Evolutionary conservation across 2,888 invertebrate species (phyloP), one percentile per base, ranked within the genome.

Genomic region (Clivina fossor): DNA sequence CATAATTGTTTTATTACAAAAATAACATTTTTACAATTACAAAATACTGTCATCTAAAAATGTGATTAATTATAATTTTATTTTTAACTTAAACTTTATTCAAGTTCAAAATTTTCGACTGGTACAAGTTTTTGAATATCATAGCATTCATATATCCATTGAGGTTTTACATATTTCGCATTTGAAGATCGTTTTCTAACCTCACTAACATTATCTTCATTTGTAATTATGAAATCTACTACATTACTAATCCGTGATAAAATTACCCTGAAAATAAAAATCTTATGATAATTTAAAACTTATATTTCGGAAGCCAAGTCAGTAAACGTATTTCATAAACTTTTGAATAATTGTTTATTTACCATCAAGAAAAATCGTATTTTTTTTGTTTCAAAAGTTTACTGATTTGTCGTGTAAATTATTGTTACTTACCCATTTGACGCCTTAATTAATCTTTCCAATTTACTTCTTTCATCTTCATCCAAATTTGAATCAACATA

Each of bases 61-160:
- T 15, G 2, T 3, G 8, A 35, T 11, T 11, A 16, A 16, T 16
- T 15, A 11, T 16, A 4, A 37, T 15, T 2, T 37, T 15, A 11
- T n/a, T 19, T 16, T 7, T 26, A 7, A 26, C 7, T 26, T 9
- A 7, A 5, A 26, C 8, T 26, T 7, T 8, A 38, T 16, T 18
- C 8, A 18, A 49, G 19, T 37, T 24, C 9, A 57, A 57, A 68
- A n/a, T 63, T 61, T 53, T 66, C 61, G 50, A 61, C 47, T 7
- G 68, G 58, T 32, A 68, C 58, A 11, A 65, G 56, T 57, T 61
- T 63, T 61, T 70, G 66, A 19, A 61, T 58, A 56, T 77, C 76
- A 66, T 81, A 80, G 64, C 84, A 84, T 53, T 75, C 72, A 75
- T 80, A 80, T 61, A 86, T 71, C 85, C 84, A 86, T 54, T 77